These are phyloP conservation scores for Coenonympha arcania DNA, from an alignment of 2,888 invertebrate genomes.

Conservation along the genomic window DNA sequence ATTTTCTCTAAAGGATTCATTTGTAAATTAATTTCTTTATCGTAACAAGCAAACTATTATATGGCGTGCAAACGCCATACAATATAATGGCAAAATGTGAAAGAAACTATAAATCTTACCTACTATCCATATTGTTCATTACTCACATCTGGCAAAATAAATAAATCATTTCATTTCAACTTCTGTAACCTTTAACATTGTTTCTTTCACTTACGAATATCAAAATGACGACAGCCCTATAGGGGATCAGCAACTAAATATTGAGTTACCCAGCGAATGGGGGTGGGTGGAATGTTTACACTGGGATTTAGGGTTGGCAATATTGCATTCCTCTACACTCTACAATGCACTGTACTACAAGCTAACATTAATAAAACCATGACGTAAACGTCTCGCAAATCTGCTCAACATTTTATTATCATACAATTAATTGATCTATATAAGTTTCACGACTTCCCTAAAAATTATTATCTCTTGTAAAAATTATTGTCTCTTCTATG, in stretches of 20 bases:
- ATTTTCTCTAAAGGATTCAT: too few relatives aligned
- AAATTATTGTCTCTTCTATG: not conserved
- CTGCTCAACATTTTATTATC: not conserved
- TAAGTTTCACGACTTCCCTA: too few relatives aligned
- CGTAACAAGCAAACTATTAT: too few relatives aligned
- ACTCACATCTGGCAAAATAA: too few relatives aligned
- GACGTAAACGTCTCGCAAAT: slow-evolving; percentile 2
- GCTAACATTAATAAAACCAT: slow-evolving; percentile 1
- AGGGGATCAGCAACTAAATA: slow-evolving; percentile 39
- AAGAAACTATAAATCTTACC: too few relatives aligned
- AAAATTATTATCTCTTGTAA: not conserved
- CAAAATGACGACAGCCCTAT: slow-evolving; percentile 23
- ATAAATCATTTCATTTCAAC: too few relatives aligned
- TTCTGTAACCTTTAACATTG: not conserved
- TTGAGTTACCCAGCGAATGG: slow-evolving; percentile 49
- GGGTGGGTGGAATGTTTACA: slow-evolving; percentile 63
- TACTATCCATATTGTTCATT: too few relatives aligned
- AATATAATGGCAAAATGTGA: too few relatives aligned
- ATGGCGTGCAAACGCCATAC: too few relatives aligned
- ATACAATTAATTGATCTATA: not conserved
- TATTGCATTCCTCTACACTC: slow-evolving; percentile 61
- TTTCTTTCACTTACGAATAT: not conserved
- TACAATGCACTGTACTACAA: slow-evolving; percentile 7
- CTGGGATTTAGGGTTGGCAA: slow-evolving; percentile 53
- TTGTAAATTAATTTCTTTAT: too few relatives aligned